A percentile compares a stretch with the other conserved stretches of the same genome.
Conservation (phyloP, 2,113 vertebrate genomes). For the Saguinus midas region DNA sequence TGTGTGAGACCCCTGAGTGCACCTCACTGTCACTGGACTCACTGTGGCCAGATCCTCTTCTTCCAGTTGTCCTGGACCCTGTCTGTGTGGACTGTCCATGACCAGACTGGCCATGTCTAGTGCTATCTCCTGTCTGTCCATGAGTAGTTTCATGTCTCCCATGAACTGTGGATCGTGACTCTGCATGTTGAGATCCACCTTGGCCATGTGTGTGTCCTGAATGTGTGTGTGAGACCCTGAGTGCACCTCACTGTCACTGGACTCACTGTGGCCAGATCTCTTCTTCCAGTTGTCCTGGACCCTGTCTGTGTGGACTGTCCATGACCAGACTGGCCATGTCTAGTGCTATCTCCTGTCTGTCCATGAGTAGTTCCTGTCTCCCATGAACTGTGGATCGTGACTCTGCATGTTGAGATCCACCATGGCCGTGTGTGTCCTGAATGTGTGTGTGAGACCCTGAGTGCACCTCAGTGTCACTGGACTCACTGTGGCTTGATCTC, state of each 20-base stretch:
- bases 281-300: no score
- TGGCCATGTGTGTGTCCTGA: no score
- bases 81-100: background rate
- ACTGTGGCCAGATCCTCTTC: background rate
- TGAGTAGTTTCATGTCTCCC: rapidly evolving
- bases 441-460: rapidly evolving
- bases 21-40: background rate
- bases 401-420: no score
- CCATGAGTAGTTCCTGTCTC: no score
- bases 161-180: no score
- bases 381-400: no score
- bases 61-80: rapidly evolving
- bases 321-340: rapidly evolving
- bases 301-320: rapidly evolving
- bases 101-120: rapidly evolving
- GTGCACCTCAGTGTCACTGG: background rate
- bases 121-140: background rate
- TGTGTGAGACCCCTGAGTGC: rapidly evolving
- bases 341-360: no score
- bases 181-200: no score
- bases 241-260: no score
- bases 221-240: no score
- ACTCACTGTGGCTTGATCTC: background rate
- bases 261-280: no score
- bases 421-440: background rate